A percentile compares a stretch with the other conserved stretches of the same genome.
Evolutionary conservation across 2,888 invertebrate genomes (phyloP).

Genomic region (Teleogryllus oceanicus): DNA sequence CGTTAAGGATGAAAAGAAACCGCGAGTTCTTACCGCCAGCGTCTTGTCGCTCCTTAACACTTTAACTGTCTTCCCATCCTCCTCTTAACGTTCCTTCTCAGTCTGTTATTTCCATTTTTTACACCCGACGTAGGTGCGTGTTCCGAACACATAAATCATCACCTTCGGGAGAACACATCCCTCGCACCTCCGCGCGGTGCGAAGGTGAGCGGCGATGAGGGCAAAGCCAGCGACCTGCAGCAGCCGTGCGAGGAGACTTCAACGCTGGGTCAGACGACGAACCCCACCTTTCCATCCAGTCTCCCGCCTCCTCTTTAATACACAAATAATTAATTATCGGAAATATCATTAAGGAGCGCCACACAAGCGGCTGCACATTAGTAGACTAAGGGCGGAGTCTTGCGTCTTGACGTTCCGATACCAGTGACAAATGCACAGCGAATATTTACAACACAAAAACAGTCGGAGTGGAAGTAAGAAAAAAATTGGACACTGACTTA

Average conservation of each 20-base stretch:
- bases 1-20: constrained; percentile 26
- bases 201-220: background rate
- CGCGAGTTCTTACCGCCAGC: constrained; percentile 20
- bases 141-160: constrained; percentile 33
- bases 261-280: constrained; percentile 9
- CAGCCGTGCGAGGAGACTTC: constrained; percentile 18
- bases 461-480: too few species aligned
- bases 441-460: too few species aligned
- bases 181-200: background rate
- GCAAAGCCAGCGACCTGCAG: background rate
- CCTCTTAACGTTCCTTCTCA: constrained; percentile 18
- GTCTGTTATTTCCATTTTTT: constrained; percentile 12
- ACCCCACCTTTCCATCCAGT: background rate
- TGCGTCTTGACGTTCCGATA: too few species aligned
- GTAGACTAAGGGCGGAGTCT: too few species aligned
- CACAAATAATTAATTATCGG: constrained; percentile 3
- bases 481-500: too few species aligned
- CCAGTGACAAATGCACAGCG: too few species aligned
- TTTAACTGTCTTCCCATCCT: constrained; percentile 18
- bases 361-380: too few species aligned
- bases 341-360: too few species aligned
- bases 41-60: background rate
- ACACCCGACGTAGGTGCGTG: constrained; percentile 27
- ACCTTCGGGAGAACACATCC: constrained; percentile 23
- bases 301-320: background rate